Conservation (phyloP, 2,797 vertebrate genomes). For the Falco cherrug region DNA sequence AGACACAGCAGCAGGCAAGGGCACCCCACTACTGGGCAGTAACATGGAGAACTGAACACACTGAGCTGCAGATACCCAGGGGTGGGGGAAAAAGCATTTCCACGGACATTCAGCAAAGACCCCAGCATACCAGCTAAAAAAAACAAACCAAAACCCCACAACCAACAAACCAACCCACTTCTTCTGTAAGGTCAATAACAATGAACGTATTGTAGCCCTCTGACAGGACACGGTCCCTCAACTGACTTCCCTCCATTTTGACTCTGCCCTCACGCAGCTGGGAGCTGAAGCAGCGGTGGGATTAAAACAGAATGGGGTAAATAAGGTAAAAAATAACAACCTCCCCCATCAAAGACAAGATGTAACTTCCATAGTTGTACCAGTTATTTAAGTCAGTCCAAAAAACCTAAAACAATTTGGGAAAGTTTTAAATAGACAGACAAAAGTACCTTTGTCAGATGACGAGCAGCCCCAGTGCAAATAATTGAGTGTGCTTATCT, state of each 20-base stretch:
- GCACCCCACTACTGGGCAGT: neutral
- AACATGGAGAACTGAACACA: neutral
- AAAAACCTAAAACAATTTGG: neutral
- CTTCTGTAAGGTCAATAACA: neutral
- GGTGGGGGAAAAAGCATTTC: neutral
- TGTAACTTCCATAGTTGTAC: neutral
- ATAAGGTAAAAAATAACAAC: neutral
- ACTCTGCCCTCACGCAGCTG: neutral
- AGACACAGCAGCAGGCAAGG: rapidly evolving
- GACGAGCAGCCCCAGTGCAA: neutral
- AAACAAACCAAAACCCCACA: neutral
- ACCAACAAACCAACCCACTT: too few relatives aligned
- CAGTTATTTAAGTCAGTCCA: neutral
- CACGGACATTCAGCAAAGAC: neutral
- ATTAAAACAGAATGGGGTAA: neutral
- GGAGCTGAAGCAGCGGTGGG: neutral
- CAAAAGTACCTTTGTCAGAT: neutral
- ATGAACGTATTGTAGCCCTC: neutral
- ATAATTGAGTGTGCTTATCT: neutral
- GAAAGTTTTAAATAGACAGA: neutral
- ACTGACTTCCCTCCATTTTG: rapidly evolving
- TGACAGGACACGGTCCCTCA: neutral
- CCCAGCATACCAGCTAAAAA: neutral
- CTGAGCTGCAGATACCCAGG: neutral
- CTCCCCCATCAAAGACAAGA: neutral